phyloP scores from a whole-genome alignment of 2,797 vertebrate species.

The Amniataba percoides region DNA sequence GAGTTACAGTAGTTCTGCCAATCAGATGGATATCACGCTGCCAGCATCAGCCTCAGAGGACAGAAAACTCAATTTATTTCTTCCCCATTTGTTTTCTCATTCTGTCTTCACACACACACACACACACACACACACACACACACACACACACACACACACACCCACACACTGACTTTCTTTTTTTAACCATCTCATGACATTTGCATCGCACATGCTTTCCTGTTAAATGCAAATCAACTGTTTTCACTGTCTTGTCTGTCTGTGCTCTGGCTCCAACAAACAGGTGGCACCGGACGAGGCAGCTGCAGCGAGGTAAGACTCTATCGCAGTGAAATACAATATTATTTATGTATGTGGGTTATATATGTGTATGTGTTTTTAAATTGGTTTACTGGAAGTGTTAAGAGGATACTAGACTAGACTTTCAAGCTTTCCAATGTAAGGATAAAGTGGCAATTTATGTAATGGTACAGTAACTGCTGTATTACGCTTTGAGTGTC shows the following conservation, averaged over 20 bases:
- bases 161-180: constrained; percentile 14
- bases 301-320: constrained; percentile 77
- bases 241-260: constrained; percentile 62
- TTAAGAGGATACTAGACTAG: neutral
- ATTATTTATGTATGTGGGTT: neutral
- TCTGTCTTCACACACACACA: neutral
- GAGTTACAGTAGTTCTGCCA: constrained; percentile 56
- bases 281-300: constrained; percentile 76
- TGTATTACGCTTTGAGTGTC: neutral
- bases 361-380: constrained; percentile 16
- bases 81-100: constrained; percentile 35
- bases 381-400: neutral
- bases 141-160: neutral
- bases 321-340: neutral
- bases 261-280: constrained; percentile 80
- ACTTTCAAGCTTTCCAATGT: neutral
- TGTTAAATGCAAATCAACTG: constrained; percentile 83
- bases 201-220: constrained; percentile 82
- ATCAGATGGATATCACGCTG: constrained; percentile 51
- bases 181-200: constrained; percentile 67
- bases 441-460: neutral
- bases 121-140: neutral
- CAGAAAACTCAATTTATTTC: constrained; percentile 40
- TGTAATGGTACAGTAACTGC: neutral
- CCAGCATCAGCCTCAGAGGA: constrained; percentile 46